Evolutionary conservation across 2,797 vertebrate genomes (phyloP).

Genomic region (Mormyrus hasselquistii): DNA sequence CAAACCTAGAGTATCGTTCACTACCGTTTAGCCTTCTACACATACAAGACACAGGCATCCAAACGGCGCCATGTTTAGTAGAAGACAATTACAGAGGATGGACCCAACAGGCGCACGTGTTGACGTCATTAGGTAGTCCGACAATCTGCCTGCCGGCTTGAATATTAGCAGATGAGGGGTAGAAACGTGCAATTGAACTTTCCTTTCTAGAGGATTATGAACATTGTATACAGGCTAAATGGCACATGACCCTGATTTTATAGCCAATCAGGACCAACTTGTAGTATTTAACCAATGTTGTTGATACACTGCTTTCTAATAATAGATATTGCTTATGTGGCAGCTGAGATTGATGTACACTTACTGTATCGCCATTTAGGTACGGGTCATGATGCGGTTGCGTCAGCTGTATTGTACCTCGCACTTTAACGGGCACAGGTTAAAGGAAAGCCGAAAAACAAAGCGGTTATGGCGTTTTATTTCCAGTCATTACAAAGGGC

Average conservation of each 20-base stretch:
- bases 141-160: neutral
- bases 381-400: neutral
- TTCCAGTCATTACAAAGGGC: neutral
- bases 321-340: neutral
- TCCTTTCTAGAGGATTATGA: neutral
- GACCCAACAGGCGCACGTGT: constrained; percentile 23
- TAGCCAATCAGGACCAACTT: neutral
- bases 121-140: constrained; percentile 38
- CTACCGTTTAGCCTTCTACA: constrained; percentile 21
- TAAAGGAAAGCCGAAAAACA: neutral
- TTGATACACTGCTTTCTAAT: neutral
- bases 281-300: neutral
- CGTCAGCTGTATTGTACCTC: neutral
- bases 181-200: neutral
- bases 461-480: neutral
- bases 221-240: neutral
- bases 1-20: neutral
- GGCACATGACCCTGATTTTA: neutral
- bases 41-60: constrained; percentile 58
- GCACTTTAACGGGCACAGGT: neutral
- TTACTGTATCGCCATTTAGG: neutral
- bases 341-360: neutral
- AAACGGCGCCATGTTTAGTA: constrained; percentile 63
- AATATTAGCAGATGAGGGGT: neutral
- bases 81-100: constrained; percentile 40